Evolutionary conservation across 2,888 invertebrate genomes (phyloP).

Genomic region (Thera britannica): DNA sequence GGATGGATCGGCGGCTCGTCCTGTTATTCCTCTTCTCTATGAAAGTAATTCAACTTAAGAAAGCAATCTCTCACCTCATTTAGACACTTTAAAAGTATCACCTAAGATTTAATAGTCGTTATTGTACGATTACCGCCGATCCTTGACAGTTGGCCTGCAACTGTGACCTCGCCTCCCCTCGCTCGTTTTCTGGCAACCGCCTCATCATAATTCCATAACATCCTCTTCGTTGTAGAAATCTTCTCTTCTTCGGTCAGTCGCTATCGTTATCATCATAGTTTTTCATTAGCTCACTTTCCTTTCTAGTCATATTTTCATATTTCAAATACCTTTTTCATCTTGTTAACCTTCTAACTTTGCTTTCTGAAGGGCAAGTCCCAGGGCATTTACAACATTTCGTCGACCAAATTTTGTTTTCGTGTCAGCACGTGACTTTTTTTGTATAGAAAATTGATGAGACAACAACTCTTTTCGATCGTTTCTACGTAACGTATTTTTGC

Average conservation of each 20-base stretch:
- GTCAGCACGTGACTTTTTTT: no score
- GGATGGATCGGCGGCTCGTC: conserved; percentile 25
- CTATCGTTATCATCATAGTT: background rate
- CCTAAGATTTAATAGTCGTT: background rate
- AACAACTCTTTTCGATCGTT: no score
- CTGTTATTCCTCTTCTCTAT: conserved; percentile 18
- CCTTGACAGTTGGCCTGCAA: conserved; percentile 54
- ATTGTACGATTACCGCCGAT: conserved; percentile 21
- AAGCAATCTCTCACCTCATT: conserved; percentile 3
- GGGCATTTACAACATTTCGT: no score
- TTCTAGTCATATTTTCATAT: background rate
- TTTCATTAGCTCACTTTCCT: background rate
- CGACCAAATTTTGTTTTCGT: no score
- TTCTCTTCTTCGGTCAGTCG: no score
- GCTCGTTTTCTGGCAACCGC: conserved; percentile 26
- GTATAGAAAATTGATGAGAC: no score
- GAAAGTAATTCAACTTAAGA: background rate
- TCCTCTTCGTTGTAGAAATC: background rate
- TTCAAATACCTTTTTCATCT: background rate
- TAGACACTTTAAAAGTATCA: background rate
- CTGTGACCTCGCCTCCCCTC: conserved; percentile 59
- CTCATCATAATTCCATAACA: background rate
- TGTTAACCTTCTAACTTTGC: background rate
- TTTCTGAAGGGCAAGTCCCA: background rate
- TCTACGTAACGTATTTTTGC: no score